Base-by-base conservation (phyloP, 2,797 vertebrate species). In the Percopsis omiscomaycus region DNA sequence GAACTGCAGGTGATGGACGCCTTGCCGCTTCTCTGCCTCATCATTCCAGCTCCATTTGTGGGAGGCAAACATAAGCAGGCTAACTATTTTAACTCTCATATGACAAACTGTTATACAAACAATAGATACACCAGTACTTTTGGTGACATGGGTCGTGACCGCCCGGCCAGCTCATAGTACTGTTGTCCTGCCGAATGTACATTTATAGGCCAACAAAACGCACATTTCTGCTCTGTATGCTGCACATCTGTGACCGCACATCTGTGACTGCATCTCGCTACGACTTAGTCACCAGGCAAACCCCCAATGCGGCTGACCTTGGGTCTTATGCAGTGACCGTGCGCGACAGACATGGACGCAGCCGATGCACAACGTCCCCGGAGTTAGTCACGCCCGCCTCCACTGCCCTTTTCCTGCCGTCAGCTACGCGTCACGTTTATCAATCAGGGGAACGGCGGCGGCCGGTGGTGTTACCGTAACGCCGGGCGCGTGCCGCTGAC, bases 391-490 rank as follows among this genome's bases (percentile, higher is more conserved):
- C 2, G 5, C 62, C 56, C 63, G 12, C 44, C 4, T 4, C 4
- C 4, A 27, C 53, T 16, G 9, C 14, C 44, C 4, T 14, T 65
- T 57, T 61, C 57, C 52, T 47, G 61, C 53, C 64, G 64, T 81
- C 66, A 77, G 66, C 78, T 78, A 62, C 68, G 68, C 44, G 55
- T 80, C 42, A 13, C 59, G 55, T 66, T 73, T 63, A 66, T 45
- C 42, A 70, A 58, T 84, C 37, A 42, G 37, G 68, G 78, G 64
- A 22, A 22, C 22, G 22, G 71, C 64, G 69, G 67, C 65, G 71
- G 71, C 79, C 77, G 78, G 75, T 89, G 83, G 89, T 79, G 84
- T 80, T 77, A 80, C 62, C 68, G 64, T 53, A 50, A 66, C 32
- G 42, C 64, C 27, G 69, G 68, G 65, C 64, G 59, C 61, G 70